Evolutionary conservation across 1,140 invertebrate species (phyloP).

Genomic region (Euwallacea fornicatus): DNA sequence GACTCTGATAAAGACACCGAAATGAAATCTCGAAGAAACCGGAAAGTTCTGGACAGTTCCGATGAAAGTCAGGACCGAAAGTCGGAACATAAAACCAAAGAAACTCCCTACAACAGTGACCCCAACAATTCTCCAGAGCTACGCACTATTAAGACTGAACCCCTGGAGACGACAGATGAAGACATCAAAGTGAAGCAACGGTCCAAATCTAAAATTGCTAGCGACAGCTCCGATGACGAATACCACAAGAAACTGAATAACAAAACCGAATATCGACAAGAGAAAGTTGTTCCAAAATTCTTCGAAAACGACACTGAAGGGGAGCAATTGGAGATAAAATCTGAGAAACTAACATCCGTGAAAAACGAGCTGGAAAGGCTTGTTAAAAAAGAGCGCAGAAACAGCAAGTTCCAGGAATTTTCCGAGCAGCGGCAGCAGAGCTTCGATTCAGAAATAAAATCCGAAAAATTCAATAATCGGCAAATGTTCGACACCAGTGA

Average conservation of each 20-base stretch:
- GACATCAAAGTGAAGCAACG: slow-evolving; percentile 52
- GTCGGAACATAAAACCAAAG: slow-evolving; percentile 50
- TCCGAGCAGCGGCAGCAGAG: slow-evolving; percentile 40
- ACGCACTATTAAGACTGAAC: slow-evolving; percentile 53
- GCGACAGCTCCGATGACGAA: slow-evolving; percentile 66
- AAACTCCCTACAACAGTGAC: slow-evolving; percentile 56
- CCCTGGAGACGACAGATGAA: slow-evolving; percentile 50
- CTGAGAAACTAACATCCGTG: slow-evolving; percentile 48
- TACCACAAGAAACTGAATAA: slow-evolving; percentile 39
- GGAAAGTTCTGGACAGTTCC: slow-evolving; percentile 59
- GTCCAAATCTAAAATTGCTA: slow-evolving; percentile 60
- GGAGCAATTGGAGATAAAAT: slow-evolving; percentile 19
- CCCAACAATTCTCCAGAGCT: slow-evolving; percentile 45
- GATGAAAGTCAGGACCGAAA: slow-evolving; percentile 55
- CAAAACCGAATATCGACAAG: slow-evolving; percentile 20
- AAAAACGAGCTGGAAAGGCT: slow-evolving; percentile 47
- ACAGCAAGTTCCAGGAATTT: slow-evolving; percentile 45
- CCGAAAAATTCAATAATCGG: slow-evolving; percentile 45
- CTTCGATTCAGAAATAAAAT: slow-evolving; percentile 45
- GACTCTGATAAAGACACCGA: slow-evolving; percentile 60
- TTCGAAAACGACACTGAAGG: slow-evolving; percentile 36
- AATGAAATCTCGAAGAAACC: slow-evolving; percentile 42
- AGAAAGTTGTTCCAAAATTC: slow-evolving; percentile 31
- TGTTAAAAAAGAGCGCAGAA: slow-evolving; percentile 48
- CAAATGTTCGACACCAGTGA: slow-evolving; percentile 57